Conservation (phyloP, 2,888 invertebrate genomes). For the Amblyjoppa proteus region DNA sequence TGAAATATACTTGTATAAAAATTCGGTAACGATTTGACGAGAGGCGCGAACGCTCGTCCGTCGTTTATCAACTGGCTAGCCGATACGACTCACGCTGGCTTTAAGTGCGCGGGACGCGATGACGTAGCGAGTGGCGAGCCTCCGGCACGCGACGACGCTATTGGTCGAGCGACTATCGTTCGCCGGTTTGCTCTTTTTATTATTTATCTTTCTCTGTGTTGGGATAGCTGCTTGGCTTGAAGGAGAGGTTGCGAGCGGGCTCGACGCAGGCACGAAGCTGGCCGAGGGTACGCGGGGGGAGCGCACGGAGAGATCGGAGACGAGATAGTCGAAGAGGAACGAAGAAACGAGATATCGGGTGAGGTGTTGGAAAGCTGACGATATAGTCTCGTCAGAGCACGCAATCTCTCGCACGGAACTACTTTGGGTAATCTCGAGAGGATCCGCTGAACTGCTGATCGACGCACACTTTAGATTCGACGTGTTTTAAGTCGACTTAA, state of each 20-base stretch:
- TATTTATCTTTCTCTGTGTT: slow-evolving; percentile 37
- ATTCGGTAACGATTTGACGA: slow-evolving; percentile 19
- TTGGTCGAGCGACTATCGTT: slow-evolving; percentile 52
- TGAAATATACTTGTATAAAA: neutral
- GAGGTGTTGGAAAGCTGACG: slow-evolving; percentile 42
- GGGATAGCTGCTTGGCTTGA: neutral
- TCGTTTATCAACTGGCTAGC: slow-evolving; percentile 48
- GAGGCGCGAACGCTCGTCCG: slow-evolving; percentile 20
- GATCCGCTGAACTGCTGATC: neutral
- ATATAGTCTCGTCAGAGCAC: slow-evolving; percentile 1
- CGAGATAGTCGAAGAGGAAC: neutral
- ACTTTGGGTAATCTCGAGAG: slow-evolving; percentile 1
- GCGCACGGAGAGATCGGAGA: slow-evolving; percentile 12
- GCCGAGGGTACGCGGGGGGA: neutral
- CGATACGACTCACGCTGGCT: slow-evolving; percentile 47
- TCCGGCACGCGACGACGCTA: slow-evolving; percentile 30
- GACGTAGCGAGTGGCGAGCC: slow-evolving; percentile 65
- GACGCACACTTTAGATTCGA: neutral
- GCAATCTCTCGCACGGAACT: slow-evolving; percentile 26
- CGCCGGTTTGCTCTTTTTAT: slow-evolving; percentile 29
- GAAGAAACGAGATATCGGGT: slow-evolving; percentile 30
- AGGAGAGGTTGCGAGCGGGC: neutral
- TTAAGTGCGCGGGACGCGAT: slow-evolving; percentile 52
- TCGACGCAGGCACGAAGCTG: neutral
- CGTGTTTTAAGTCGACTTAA: neutral